Base-by-base conservation (phyloP, 2,113 vertebrate species). In the Melospiza georgiana region DNA sequence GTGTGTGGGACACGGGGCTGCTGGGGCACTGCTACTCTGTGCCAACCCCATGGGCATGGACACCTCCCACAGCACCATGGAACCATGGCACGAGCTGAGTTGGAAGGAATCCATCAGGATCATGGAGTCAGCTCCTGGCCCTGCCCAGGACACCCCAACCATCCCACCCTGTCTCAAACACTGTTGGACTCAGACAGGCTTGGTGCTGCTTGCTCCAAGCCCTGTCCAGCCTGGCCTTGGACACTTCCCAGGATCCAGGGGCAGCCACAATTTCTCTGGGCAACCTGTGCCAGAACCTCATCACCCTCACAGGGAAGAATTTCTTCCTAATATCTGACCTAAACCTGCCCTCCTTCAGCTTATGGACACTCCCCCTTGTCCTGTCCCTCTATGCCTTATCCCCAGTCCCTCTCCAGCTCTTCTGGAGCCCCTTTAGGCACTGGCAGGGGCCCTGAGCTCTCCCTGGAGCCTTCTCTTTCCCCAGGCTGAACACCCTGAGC, bases 141-240 rank as follows among this genome's bases (percentile, higher is more conserved):
- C 21, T 67, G 51, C 27, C 41, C 41, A 67, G 51, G 21, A 57
- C 63, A 27, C 17, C 11, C 31, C 73, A 52, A 0, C 22, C 15
- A 7, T 61, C 17, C 22, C 54, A 37, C 27, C 18, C 37, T 37
- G 46, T 21, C 37, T 39, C 44, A 18, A 33, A 46, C 18, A 5
- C 27, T 44, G 31, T 5, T 59, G 54, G 33, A 8, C 33, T 61
- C 73, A 59, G 19, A 28, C 19, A 49, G 37, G 21, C 22, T 59
- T 52, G 27, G 73, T 67, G 54, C 72, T 44, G 28, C 16, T 15
- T 89, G 54, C 39, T 62, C 24, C 20, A 37, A 59, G 77, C 37
- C 49, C 33, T 2, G 2, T 52, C 52, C 37, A 10, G 0, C 24
- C 6, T 12, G 3, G 6, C 20, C n/a, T n/a, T 68, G 69, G 41